phyloP scores from a whole-genome alignment of 2,888 invertebrate genomes.

The Tinea semifulvella region DNA sequence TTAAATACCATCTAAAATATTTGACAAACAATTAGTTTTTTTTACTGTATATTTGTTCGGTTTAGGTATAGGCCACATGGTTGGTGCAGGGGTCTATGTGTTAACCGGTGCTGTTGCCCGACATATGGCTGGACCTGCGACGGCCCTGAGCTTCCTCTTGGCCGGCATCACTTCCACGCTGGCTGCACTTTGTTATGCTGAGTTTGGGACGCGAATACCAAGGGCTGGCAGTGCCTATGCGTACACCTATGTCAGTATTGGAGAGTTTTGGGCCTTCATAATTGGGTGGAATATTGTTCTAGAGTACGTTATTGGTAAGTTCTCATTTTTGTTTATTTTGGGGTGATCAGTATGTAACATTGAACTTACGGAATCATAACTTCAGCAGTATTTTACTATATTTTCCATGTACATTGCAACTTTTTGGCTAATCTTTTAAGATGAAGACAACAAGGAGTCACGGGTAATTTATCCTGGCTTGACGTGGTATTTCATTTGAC shows the following conservation, averaged over 20 bases:
- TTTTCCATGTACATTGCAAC: too few species aligned
- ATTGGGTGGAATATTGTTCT: conserved; percentile 95
- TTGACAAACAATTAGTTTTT: too few species aligned
- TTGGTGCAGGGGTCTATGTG: conserved; percentile 94
- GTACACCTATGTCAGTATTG: conserved; percentile 92
- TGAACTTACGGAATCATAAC: too few species aligned
- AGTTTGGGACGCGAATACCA: conserved; percentile 87
- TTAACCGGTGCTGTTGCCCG: conserved; percentile 86
- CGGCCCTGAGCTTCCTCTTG: conserved; percentile 69
- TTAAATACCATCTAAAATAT: too few species aligned
- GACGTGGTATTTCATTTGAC: too few species aligned
- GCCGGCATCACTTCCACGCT: conserved; percentile 85
- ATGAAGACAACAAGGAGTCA: too few species aligned
- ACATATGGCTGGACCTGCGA: conserved; percentile 84
- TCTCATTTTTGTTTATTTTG: not conserved
- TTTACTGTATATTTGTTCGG: too few species aligned
- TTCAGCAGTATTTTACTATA: too few species aligned
- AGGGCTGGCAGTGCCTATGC: conserved; percentile 94
- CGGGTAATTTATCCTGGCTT: too few species aligned
- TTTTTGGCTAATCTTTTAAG: too few species aligned
- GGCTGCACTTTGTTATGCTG: conserved; percentile 89
- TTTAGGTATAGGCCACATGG: conserved; percentile 93
- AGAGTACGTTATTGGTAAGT: conserved; percentile 85
- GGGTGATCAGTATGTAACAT: too few species aligned
- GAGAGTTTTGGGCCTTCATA: conserved; percentile 93